Percentiles rank a stretch among this genome's conserved stretches.
phyloP scores from a whole-genome alignment of 2,113 vertebrate genomes.

The Acanthochromis polyacanthus region DNA sequence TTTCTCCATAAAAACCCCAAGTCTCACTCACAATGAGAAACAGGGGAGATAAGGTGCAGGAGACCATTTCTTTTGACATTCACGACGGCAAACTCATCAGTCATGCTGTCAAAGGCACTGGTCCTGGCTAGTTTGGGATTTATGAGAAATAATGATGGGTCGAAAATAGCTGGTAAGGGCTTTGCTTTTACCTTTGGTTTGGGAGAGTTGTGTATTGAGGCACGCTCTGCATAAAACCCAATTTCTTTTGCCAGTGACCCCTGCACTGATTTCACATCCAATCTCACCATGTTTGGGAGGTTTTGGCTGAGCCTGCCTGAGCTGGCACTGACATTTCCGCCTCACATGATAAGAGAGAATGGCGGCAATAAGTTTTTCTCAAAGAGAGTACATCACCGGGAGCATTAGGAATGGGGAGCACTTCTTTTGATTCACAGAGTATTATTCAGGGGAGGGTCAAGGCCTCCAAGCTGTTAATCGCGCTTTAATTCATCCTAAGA shows the following conservation, averaged over 20 bases:
- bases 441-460: slow-evolving; percentile 19
- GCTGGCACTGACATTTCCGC: slow-evolving; percentile 68
- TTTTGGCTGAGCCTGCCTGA: slow-evolving; percentile 65
- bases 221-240: slow-evolving; percentile 80
- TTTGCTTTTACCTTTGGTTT: slow-evolving; percentile 75
- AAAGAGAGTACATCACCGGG: slow-evolving; percentile 16
- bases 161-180: slow-evolving; percentile 79
- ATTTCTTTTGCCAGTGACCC: slow-evolving; percentile 83
- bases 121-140: slow-evolving; percentile 84
- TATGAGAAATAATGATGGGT: slow-evolving; percentile 88
- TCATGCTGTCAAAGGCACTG: slow-evolving; percentile 87
- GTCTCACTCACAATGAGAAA: slow-evolving; percentile 85
- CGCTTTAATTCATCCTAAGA: slow-evolving; percentile 30
- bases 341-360: slow-evolving; percentile 60
- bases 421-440: slow-evolving; percentile 24
- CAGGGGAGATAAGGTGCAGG: slow-evolving; percentile 81
- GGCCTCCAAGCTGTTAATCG: slow-evolving; percentile 23
- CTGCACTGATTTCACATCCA: slow-evolving; percentile 80
- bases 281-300: slow-evolving; percentile 62
- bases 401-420: background rate
- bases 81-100: slow-evolving; percentile 85
- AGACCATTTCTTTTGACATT: slow-evolving; percentile 88
- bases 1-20: slow-evolving; percentile 81
- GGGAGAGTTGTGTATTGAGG: slow-evolving; percentile 77
- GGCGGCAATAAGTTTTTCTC: slow-evolving; percentile 31